Percentiles rank a stretch among this genome's conserved stretches.
Evolutionary conservation across 2,888 invertebrate species (phyloP).

Genomic region (Crocallis elinguaria): DNA sequence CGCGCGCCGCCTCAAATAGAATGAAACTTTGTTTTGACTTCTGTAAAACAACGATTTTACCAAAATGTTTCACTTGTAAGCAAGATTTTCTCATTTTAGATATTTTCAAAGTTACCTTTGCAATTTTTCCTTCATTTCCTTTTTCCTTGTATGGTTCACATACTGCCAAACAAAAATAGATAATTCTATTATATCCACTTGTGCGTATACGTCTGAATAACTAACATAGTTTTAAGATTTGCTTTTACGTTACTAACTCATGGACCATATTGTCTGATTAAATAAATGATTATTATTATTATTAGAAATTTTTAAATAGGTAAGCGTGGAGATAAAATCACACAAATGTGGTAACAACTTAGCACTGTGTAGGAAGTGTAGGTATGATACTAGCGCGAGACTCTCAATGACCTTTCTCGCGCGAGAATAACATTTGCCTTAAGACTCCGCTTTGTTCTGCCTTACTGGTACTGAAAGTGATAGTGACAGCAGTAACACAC

Average conservation of each 20-base stretch:
- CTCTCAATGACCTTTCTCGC: constrained; percentile 22
- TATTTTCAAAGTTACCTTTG: too few species aligned
- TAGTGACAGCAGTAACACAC: constrained; percentile 23
- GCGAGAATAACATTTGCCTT: constrained; percentile 16
- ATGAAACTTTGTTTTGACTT: constrained; percentile 42
- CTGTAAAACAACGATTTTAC: constrained; percentile 31
- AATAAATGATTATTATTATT: too few species aligned
- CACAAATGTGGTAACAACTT: constrained; percentile 19
- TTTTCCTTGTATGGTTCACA: too few species aligned
- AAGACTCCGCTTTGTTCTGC: constrained; percentile 22
- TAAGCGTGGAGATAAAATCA: constrained; percentile 13
- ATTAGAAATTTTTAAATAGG: constrained; percentile 21
- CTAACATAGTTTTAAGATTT: too few species aligned
- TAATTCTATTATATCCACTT: too few species aligned
- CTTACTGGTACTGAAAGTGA: constrained; percentile 29
- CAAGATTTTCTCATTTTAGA: constrained; percentile 8
- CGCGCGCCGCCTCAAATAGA: constrained; percentile 38
- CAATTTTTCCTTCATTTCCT: too few species aligned
- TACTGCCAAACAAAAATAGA: too few species aligned
- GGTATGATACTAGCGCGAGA: constrained; percentile 4
- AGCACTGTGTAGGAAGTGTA: constrained; percentile 3
- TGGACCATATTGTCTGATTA: too few species aligned
- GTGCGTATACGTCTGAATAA: too few species aligned
- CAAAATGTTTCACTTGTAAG: constrained; percentile 14
- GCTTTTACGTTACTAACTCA: too few species aligned